phyloP scores from a whole-genome alignment of 2,797 vertebrate species.

The Rallus crepitans region DNA sequence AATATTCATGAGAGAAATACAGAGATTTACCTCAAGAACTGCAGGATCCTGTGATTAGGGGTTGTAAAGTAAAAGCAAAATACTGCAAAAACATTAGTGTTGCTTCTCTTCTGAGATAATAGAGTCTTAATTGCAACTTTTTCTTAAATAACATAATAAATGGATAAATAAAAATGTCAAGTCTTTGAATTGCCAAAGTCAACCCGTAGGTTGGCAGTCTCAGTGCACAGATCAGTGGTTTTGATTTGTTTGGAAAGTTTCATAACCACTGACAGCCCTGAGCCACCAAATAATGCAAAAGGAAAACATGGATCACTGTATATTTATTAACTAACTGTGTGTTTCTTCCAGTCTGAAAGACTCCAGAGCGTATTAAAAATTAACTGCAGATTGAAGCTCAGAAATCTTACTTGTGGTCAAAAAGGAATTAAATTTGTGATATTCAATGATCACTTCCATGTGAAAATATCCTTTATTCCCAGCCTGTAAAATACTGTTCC shows the following conservation, averaged over 20 bases:
- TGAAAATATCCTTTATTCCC: neutral
- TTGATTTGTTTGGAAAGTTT: neutral
- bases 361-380: neutral
- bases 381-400: neutral
- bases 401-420: neutral
- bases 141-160: neutral
- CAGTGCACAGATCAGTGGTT: neutral
- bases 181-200: neutral
- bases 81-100: neutral
- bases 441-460: neutral
- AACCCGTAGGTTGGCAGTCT: neutral
- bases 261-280: neutral
- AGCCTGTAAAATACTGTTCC: neutral
- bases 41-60: neutral
- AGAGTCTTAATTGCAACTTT: neutral
- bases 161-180: neutral
- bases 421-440: neutral
- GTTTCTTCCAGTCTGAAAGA: neutral
- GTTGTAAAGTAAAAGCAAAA: constrained; percentile 2
- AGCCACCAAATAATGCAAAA: neutral
- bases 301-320: neutral
- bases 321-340: neutral
- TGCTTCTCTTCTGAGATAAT: neutral
- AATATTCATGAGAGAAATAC: neutral
- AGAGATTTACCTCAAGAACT: neutral